These are phyloP conservation scores for Strigamia maritima DNA, from an alignment of 2,888 invertebrate species.

Conservation along the genomic window DNA sequence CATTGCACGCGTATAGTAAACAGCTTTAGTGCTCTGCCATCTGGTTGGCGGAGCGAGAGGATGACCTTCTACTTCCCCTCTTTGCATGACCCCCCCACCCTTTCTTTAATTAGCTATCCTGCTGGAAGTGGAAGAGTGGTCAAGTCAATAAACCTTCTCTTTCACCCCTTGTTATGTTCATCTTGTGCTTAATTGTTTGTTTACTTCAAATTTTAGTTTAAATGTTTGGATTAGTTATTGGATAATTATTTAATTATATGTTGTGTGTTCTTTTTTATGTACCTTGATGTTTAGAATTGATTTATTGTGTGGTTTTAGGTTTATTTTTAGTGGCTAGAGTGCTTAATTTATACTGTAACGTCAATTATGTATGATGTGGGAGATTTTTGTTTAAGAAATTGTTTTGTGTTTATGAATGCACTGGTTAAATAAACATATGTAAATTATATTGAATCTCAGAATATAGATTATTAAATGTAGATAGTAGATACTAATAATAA, in stretches of 20 bases:
- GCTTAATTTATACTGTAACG: too few species aligned
- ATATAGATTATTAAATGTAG: too few species aligned
- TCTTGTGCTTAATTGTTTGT: constrained; percentile 9
- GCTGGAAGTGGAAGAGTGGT: constrained; percentile 11
- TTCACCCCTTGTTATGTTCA: constrained; percentile 7
- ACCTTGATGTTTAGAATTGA: too few species aligned
- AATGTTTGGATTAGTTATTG: neutral
- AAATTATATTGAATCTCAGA: too few species aligned
- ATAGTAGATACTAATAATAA: too few species aligned
- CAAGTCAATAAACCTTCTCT: constrained; percentile 19
- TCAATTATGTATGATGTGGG: too few species aligned
- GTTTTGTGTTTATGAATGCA: too few species aligned
- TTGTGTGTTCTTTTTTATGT: neutral
- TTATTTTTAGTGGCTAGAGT: too few species aligned
- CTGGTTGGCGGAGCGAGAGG: constrained; percentile 26
- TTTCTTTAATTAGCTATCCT: constrained; percentile 13
- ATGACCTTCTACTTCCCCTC: neutral
- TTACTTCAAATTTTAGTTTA: neutral
- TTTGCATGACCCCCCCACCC: neutral
- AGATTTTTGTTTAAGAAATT: too few species aligned
- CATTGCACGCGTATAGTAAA: constrained; percentile 10
- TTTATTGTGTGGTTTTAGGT: too few species aligned
- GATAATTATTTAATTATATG: neutral
- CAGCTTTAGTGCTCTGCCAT: constrained; percentile 25
- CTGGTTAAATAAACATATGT: too few species aligned